Conservation (phyloP, 1,140 invertebrate genomes). For the Drosophila elegans region DNA sequence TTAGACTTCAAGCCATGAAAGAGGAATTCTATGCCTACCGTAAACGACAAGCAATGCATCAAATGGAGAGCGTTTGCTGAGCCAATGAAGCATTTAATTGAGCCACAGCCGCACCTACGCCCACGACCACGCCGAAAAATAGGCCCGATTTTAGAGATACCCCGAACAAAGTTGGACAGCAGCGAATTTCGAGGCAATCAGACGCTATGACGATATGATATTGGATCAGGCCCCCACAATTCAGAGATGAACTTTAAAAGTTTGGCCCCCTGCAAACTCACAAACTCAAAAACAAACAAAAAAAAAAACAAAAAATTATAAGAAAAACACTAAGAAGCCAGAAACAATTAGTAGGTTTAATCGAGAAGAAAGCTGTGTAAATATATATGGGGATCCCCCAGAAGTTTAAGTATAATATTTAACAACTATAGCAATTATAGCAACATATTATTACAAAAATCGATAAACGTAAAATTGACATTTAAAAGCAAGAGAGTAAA, state of each 20-base stretch:
- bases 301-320: background rate
- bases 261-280: slow-evolving; percentile 44
- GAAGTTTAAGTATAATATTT: slow-evolving; percentile 66
- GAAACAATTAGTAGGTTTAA: slow-evolving; percentile 62
- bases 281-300: slow-evolving; percentile 6
- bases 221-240: slow-evolving; percentile 26
- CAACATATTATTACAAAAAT: slow-evolving; percentile 66
- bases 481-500: slow-evolving; percentile 47
- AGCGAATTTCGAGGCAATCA: slow-evolving; percentile 4
- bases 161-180: background rate
- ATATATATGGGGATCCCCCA: slow-evolving; percentile 33
- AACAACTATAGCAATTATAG: slow-evolving; percentile 80
- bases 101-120: slow-evolving; percentile 4
- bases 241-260: slow-evolving; percentile 55
- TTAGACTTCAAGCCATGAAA: slow-evolving; percentile 96
- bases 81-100: slow-evolving; percentile 24
- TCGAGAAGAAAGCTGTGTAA: slow-evolving; percentile 24
- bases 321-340: slow-evolving; percentile 20
- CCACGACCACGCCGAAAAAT: slow-evolving; percentile 3
- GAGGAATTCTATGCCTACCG: slow-evolving; percentile 97
- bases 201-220: slow-evolving; percentile 13
- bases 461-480: slow-evolving; percentile 64
- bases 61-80: slow-evolving; percentile 91
- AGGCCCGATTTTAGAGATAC: background rate
- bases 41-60: slow-evolving; percentile 90